A percentile compares a stretch with the other conserved stretches of the same genome.
These are phyloP conservation scores for Oreochromis niloticus DNA, from an alignment of 2,113 vertebrate genomes.

Conservation along the genomic window DNA sequence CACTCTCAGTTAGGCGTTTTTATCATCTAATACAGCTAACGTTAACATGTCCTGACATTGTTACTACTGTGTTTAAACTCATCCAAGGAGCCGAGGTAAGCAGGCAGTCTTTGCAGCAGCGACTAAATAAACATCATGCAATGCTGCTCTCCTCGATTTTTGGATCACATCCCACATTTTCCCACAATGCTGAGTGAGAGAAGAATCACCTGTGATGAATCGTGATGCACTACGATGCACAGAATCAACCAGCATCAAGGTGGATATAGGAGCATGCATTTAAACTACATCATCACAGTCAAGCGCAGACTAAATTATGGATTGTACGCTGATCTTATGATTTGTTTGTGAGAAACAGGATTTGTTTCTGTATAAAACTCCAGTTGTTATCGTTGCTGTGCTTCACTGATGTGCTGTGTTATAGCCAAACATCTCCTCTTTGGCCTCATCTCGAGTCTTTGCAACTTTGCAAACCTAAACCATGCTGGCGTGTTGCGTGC, in stretches of 20 bases:
- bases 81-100: not conserved
- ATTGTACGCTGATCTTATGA: not conserved
- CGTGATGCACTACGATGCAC: rapidly evolving
- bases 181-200: not conserved
- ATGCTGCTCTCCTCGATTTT: rapidly evolving
- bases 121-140: not conserved
- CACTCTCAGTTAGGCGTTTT: not conserved
- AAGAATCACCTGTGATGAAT: not conserved
- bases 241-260: not conserved
- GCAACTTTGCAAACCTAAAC: not conserved
- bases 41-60: not conserved
- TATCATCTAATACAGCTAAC: not conserved
- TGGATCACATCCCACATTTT: not conserved
- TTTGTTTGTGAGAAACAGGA: not conserved
- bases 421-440: not conserved
- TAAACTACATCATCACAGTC: not conserved
- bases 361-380: not conserved
- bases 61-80: not conserved
- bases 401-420: not conserved
- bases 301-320: not conserved
- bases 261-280: not conserved
- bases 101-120: not conserved
- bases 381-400: not conserved
- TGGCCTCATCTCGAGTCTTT: not conserved
- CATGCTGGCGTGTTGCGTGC: rapidly evolving